Evolutionary conservation across 2,888 invertebrate species (phyloP), one percentile per base, ranked within the genome.

Genomic region (Polydrusus pterygomalis): DNA sequence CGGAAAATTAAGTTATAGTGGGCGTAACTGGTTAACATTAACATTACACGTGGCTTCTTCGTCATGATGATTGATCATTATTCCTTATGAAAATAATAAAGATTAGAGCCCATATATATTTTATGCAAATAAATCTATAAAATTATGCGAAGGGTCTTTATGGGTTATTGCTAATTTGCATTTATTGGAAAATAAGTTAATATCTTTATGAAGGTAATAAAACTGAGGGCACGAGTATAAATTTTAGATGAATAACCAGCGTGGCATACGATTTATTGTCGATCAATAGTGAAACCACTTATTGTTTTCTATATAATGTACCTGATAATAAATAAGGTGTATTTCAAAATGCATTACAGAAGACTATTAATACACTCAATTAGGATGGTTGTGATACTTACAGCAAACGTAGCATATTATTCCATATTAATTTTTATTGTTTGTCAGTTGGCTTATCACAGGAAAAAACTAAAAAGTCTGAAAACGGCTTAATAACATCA

Each of bases 11-110:
- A 84, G 82, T 81, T 80, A 74, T 79, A 64, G 84, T 85, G 80
- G 86, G 86, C 86, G 86, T 85, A 77, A 68, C 80, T 74, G 77
- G 75, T 70, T n/a, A 71, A 79, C 75, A 82, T 83, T 82, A 79
- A 76, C 81, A 80, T 79, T 75, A 82, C 86, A 84, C 85, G 86
- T 85, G 86, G 81, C 85, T 81, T 75, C 62, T 80, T 60, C 58
- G 70, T 75, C 51, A 70, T 68, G 81, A 84, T 85, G 85, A 86
- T 86, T 84, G 86, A 86, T 86, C 83, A 83, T 83, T 81, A 82
- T 82, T 80, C 81, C 82, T 83, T 82, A 83, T 82, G 81, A 81
- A 84, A 85, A 85, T 84, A 82, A 84, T 84, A 84, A 84, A 83
- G 84, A 85, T 82, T 82, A 82, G 82, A 77, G 80, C 79, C 80